Evolutionary conservation across 2,888 invertebrate species (phyloP).

Genomic region (Limnephilus marmoratus): DNA sequence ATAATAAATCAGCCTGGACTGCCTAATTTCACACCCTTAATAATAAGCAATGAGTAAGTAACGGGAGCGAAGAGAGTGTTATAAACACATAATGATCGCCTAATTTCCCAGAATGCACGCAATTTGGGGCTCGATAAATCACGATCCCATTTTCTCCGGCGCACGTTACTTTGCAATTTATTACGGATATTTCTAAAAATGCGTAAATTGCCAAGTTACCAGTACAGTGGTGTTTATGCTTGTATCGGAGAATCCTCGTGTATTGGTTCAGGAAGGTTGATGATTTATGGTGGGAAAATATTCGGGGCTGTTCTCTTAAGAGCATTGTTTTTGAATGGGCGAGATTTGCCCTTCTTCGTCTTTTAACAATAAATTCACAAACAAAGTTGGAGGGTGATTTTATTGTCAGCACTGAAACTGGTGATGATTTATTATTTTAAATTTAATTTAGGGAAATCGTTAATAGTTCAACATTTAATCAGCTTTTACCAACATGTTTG

Average conservation of each 20-base stretch:
- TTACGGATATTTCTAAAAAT: conserved; percentile 46
- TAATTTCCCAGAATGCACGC: conserved; percentile 33
- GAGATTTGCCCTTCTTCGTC: background rate
- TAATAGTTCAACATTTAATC: no score
- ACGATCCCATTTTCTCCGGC: conserved; percentile 20
- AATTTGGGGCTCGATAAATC: conserved; percentile 40
- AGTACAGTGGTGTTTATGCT: background rate
- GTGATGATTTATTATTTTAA: background rate
- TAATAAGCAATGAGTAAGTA: background rate
- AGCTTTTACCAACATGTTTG: no score
- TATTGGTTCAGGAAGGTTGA: background rate
- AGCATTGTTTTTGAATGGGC: background rate
- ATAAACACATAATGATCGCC: conserved; percentile 17
- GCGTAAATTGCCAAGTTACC: conserved; percentile 34
- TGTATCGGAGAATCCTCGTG: conserved; percentile 12
- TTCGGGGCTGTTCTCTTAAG: background rate
- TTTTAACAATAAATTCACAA: background rate
- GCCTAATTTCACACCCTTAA: background rate
- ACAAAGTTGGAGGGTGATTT: background rate
- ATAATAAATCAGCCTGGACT: background rate
- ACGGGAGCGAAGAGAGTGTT: background rate
- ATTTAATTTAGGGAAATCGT: no score
- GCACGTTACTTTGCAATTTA: conserved; percentile 47
- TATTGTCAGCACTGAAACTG: background rate
- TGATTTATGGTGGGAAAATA: conserved; percentile 37